Conservation (phyloP, 1,140 invertebrate genomes). For the Ips typographus region DNA sequence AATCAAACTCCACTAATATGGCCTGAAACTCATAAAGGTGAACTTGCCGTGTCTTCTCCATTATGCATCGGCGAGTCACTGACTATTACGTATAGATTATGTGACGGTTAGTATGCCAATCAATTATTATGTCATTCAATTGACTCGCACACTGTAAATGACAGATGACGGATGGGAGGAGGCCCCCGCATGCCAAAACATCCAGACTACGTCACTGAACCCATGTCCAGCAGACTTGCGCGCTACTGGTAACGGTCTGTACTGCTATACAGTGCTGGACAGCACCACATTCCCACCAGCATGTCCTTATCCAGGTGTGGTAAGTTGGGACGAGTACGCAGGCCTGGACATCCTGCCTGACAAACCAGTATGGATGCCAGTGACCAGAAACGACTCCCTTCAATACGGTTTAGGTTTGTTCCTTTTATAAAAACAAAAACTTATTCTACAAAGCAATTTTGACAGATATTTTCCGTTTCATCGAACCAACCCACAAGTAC, state of each 20-base stretch:
- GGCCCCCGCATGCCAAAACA: not conserved
- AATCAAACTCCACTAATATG: not conserved
- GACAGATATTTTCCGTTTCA: slow-evolving; percentile 27
- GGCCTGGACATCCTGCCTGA: slow-evolving; percentile 2
- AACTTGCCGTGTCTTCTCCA: not conserved
- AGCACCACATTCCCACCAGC: slow-evolving; percentile 31
- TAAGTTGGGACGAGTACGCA: slow-evolving; percentile 23
- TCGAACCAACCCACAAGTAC: slow-evolving; percentile 24
- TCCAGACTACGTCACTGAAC: slow-evolving; percentile 10
- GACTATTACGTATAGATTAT: slow-evolving; percentile 5
- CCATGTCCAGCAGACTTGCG: slow-evolving; percentile 12
- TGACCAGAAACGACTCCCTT: slow-evolving; percentile 16
- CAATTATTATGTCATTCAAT: not conserved
- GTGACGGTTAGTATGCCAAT: not conserved
- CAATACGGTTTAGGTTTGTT: slow-evolving; percentile 29
- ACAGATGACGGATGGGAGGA: slow-evolving; percentile 10
- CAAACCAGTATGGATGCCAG: slow-evolving; percentile 34
- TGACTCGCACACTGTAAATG: not conserved
- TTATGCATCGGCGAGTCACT: slow-evolving; percentile 8
- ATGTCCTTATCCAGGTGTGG: slow-evolving; percentile 29
- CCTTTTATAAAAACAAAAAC: slow-evolving; percentile 22
- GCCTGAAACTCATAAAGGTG: not conserved
- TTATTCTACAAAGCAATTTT: slow-evolving; percentile 13
- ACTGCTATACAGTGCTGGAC: slow-evolving; percentile 20
- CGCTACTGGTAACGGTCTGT: not conserved